These are phyloP conservation scores for Enchytraeus crypticus DNA, from an alignment of 2,888 invertebrate species.

Conservation along the genomic window DNA sequence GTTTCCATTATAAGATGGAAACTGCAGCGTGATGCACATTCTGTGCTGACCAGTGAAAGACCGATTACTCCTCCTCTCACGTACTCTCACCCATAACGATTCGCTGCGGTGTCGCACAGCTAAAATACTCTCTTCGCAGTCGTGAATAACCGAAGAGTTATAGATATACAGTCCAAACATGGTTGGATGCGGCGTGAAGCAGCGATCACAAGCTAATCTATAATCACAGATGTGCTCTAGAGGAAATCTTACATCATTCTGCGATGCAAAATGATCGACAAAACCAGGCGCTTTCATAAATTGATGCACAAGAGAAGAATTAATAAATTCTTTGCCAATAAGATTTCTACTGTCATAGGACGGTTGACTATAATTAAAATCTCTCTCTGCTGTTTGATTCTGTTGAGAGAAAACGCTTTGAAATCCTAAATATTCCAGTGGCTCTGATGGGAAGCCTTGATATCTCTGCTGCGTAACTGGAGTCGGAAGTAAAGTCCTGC, in stretches of 20 bases:
- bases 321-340: too few relatives aligned
- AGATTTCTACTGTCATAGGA: too few relatives aligned
- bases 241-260: conserved; percentile 21
- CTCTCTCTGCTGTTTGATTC: too few relatives aligned
- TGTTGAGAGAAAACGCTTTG: too few relatives aligned
- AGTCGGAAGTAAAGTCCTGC: too few relatives aligned
- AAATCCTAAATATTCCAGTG: too few relatives aligned
- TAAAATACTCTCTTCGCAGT: conserved; percentile 36
- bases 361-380: too few relatives aligned
- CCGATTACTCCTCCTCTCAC: conserved; percentile 36
- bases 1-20: too few relatives aligned
- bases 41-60: conserved; percentile 36
- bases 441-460: too few relatives aligned
- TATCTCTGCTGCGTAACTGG: too few relatives aligned
- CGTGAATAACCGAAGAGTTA: conserved; percentile 21
- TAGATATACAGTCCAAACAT: background rate
- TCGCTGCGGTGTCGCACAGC: conserved; percentile 26
- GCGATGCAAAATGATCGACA: too few relatives aligned
- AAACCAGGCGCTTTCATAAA: too few relatives aligned
- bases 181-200: conserved; percentile 22
- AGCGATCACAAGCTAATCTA: conserved; percentile 31
- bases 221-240: conserved; percentile 26
- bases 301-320: background rate
- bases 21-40: conserved; percentile 30
- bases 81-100: conserved; percentile 30